Evolutionary conservation across 2,797 vertebrate genomes (phyloP).

Genomic region (Sardinella longiceps): DNA sequence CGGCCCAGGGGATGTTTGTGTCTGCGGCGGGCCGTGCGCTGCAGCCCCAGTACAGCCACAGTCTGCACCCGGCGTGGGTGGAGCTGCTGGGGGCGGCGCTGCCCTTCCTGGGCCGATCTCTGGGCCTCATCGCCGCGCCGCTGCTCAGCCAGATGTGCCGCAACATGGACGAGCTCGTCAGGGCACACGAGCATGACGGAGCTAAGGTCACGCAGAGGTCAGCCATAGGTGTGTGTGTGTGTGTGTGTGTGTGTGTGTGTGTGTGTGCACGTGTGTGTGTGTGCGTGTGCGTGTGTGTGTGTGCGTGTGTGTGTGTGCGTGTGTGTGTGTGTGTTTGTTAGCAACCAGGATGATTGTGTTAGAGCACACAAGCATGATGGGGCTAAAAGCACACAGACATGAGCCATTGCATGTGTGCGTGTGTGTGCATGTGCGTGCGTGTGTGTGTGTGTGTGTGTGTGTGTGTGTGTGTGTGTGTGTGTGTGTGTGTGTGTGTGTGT

Average conservation of each 20-base stretch:
- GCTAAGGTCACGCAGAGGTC: background rate
- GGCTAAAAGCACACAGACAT: background rate
- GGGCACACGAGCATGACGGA: conserved; percentile 82
- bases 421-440: conserved; percentile 25
- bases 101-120: conserved; percentile 90
- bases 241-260: background rate
- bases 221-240: background rate
- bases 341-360: background rate
- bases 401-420: background rate
- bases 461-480: conserved; percentile 13
- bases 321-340: background rate
- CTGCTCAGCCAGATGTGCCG: conserved; percentile 92
- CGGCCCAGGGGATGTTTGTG: conserved; percentile 93
- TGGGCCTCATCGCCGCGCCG: conserved; percentile 90
- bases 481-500: conserved; percentile 1
- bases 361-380: background rate
- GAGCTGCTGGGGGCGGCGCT: conserved; percentile 85
- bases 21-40: conserved; percentile 89
- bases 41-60: conserved; percentile 88
- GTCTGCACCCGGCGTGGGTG: conserved; percentile 96
- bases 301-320: background rate
- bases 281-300: background rate
- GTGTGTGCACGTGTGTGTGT: background rate
- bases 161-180: conserved; percentile 93
- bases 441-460: conserved; percentile 18